Conservation (phyloP, 2,113 vertebrate genomes). For the Tragelaphus buxtoni region DNA sequence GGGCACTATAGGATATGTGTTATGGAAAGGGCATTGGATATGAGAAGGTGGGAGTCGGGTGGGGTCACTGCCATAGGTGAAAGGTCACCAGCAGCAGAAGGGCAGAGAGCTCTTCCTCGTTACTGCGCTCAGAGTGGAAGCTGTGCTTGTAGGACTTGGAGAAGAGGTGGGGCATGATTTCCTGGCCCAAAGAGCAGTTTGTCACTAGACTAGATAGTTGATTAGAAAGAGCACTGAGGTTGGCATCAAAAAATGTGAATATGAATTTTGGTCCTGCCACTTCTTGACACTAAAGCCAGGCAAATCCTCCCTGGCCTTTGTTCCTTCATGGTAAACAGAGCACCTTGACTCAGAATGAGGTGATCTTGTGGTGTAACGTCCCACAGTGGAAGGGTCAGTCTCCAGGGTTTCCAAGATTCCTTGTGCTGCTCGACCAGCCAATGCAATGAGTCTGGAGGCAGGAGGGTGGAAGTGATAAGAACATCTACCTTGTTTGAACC, state of each 20-base stretch:
- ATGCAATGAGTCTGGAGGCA: background rate
- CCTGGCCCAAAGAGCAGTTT: background rate
- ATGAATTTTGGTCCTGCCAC: background rate
- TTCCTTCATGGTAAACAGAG: background rate
- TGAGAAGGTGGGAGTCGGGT: background rate
- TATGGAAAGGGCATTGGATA: background rate
- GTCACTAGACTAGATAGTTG: background rate
- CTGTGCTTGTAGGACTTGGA: background rate
- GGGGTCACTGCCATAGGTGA: rapidly evolving
- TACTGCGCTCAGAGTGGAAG: rapidly evolving
- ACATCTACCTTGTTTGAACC: background rate
- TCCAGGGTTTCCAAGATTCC: background rate
- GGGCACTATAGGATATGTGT: background rate
- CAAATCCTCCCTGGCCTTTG: background rate
- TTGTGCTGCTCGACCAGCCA: background rate
- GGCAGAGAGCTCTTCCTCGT: rapidly evolving
- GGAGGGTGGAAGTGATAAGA: background rate
- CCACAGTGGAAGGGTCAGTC: background rate
- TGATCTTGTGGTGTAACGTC: rapidly evolving
- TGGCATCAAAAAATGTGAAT: background rate
- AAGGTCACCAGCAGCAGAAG: background rate
- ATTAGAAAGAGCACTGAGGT: background rate
- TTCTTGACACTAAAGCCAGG: background rate
- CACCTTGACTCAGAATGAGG: background rate
- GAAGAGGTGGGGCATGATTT: background rate